Base-by-base conservation (phyloP, 1,140 invertebrate genomes). In the Odontomachus brunneus region DNA sequence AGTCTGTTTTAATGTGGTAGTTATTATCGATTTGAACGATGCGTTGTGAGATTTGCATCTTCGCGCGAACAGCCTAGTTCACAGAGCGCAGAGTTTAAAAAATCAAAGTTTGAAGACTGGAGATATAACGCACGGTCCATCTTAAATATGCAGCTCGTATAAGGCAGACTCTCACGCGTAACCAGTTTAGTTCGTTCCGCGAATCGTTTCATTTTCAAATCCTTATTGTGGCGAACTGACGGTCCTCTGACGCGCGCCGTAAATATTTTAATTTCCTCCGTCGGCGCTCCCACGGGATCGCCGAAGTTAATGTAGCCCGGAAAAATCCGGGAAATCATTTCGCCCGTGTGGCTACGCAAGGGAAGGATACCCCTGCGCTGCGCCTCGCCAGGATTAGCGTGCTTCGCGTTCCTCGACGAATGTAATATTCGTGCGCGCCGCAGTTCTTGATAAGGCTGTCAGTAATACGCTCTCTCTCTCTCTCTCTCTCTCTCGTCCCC, bases 401-500 rank as follows among this genome's bases (percentile, higher is more conserved):
- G 53, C 19, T 55, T 44, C 24, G 55, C 65, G 59, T 73, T 84
- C 17, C 53, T 73, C 72, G 33, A 51, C 73, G 81, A 73, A 74
- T 84, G 86, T 87, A 87, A 80, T 87, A 87, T 87, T 84, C 75
- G 81, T 72, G 75, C 51, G 67, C 66, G 44, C 59, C 53, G 57
- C 65, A 57, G 65, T 85, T 85, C 82, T 84, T 85, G 63, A 69
- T 72, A 85, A 85, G 72, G 26, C 33, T 75, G 75, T 80, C 75
- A 80, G 75, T 80, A 71, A 80, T 80, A 59, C 17, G 33, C 29
- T 72, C 60, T 49, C 62, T 60, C 38, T 60, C 55, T 51, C 60
- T 29, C 59, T 38, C 33, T 17, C n/a, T 55, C 59, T 24, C 55
- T 67, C 63, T 63, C 66, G 48, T 15, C 15, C n/a, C 3, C 26